These are phyloP conservation scores for Rhamnusium bicolor DNA, from an alignment of 2,888 invertebrate genomes.

Conservation along the genomic window DNA sequence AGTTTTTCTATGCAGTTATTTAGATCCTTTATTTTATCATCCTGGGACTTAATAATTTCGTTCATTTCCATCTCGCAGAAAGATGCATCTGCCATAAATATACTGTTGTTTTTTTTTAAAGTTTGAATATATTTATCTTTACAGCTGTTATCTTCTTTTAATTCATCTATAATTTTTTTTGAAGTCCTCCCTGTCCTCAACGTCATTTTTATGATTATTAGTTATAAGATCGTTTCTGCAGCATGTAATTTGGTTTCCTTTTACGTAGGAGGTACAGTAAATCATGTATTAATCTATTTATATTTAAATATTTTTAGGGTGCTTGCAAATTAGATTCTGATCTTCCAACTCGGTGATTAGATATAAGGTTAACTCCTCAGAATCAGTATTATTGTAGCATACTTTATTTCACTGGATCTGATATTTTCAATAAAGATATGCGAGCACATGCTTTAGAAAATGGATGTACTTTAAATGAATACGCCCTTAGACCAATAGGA, in stretches of 20 bases:
- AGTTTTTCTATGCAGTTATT: no score
- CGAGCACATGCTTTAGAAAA: conserved; percentile 80
- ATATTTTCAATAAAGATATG: conserved; percentile 85
- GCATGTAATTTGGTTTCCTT: conserved; percentile 77
- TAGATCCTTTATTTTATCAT: no score
- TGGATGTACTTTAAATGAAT: conserved; percentile 86
- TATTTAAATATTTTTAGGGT: conserved; percentile 74
- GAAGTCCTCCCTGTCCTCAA: no score
- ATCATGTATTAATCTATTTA: neutral
- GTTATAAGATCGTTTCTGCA: no score
- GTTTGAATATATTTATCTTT: no score
- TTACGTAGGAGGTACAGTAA: conserved; percentile 76
- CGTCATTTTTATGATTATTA: no score
- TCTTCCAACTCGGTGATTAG: conserved; percentile 76
- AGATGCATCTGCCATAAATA: no score
- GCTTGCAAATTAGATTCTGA: conserved; percentile 76
- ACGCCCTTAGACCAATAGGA: conserved; percentile 80
- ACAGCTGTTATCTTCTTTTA: no score
- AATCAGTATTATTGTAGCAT: conserved; percentile 85
- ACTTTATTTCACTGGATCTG: conserved; percentile 89
- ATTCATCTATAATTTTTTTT: no score
- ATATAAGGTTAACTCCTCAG: conserved; percentile 80
- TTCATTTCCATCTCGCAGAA: no score
- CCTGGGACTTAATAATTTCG: no score
- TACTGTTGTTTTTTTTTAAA: no score